Evolutionary conservation across 2,113 vertebrate genomes (phyloP).

Genomic region (Halcyon senegalensis): DNA sequence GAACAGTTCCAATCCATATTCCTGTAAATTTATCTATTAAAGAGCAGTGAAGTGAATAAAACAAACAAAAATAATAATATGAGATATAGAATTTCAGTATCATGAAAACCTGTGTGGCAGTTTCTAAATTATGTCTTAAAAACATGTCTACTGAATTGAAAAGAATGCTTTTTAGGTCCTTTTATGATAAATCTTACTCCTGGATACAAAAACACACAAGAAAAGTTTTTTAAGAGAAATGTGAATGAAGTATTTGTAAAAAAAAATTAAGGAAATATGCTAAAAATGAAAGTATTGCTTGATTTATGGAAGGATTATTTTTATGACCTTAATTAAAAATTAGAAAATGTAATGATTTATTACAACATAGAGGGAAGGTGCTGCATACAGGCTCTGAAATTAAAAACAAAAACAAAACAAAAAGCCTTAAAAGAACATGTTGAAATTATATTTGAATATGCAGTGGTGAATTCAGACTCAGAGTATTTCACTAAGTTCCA

Average conservation of each 20-base stretch:
- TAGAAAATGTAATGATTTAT: neutral
- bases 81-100: neutral
- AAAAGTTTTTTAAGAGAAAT: neutral
- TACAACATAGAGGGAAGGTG: neutral
- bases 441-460: neutral
- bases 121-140: neutral
- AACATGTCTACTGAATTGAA: neutral
- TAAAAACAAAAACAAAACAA: neutral
- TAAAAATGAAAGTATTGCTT: neutral
- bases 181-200: neutral
- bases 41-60: too few species aligned
- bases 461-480: neutral
- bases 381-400: neutral
- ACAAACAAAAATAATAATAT: too few species aligned
- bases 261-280: fast-evolving
- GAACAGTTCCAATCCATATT: too few species aligned
- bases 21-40: too few species aligned
- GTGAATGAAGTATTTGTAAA: neutral
- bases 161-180: neutral
- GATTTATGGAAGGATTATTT: neutral
- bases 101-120: neutral
- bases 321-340: neutral
- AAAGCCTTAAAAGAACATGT: neutral
- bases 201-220: neutral
- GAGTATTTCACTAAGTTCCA: neutral